Evolutionary conservation across 2,888 invertebrate genomes (phyloP).

Genomic region (Rhagium mordax): DNA sequence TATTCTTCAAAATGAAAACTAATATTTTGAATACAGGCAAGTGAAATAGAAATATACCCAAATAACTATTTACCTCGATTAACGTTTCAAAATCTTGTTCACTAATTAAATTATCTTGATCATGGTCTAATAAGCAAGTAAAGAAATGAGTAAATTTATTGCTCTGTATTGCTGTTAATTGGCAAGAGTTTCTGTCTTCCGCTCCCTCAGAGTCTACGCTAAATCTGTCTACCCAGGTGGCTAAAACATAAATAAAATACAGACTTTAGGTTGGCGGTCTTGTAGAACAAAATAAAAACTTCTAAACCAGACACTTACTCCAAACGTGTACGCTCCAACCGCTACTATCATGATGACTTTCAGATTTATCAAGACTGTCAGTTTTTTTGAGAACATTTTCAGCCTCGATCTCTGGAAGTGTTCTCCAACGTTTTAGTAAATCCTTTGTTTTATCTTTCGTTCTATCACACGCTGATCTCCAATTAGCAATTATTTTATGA

Average conservation of each 20-base stretch:
- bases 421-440: slow-evolving; percentile 80
- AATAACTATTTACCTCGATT: slow-evolving; percentile 76
- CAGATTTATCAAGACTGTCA: slow-evolving; percentile 64
- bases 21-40: background rate
- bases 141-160: slow-evolving; percentile 83
- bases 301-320: too few species aligned
- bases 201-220: slow-evolving; percentile 76
- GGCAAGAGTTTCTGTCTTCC: slow-evolving; percentile 73
- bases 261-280: background rate
- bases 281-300: too few species aligned
- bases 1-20: background rate
- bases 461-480: slow-evolving; percentile 83
- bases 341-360: slow-evolving; percentile 71
- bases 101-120: slow-evolving; percentile 80
- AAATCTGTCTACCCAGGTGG: slow-evolving; percentile 83
- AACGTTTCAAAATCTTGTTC: slow-evolving; percentile 81
- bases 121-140: slow-evolving; percentile 80
- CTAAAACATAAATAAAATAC: slow-evolving; percentile 66
- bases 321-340: slow-evolving; percentile 86
- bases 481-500: slow-evolving; percentile 81
- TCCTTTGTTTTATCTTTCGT: slow-evolving; percentile 84
- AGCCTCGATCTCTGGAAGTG: slow-evolving; percentile 76
- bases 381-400: slow-evolving; percentile 66
- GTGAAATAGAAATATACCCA: slow-evolving; percentile 39
- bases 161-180: slow-evolving; percentile 76